Evolutionary conservation across 2,113 vertebrate genomes (phyloP).

Genomic region (Rhodinocichla rosea): DNA sequence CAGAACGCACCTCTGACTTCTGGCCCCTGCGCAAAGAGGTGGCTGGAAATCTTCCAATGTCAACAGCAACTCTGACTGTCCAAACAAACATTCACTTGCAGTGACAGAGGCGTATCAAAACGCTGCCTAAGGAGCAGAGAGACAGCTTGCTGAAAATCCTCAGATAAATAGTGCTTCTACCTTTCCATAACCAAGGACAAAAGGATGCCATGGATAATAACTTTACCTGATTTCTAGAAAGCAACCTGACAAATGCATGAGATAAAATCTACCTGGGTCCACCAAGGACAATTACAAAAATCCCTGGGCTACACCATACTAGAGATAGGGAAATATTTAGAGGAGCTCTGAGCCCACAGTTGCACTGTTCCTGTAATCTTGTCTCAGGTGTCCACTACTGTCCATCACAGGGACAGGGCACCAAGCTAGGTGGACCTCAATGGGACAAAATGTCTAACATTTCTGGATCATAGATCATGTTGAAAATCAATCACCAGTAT

Average conservation of each 20-base stretch:
- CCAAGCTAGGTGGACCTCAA: not conserved
- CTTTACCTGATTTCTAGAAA: not conserved
- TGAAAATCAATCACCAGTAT: not conserved
- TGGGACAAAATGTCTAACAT: not conserved
- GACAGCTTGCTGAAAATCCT: not conserved
- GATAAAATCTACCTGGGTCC: not conserved
- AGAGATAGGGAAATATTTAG: not conserved
- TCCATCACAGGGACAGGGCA: not conserved
- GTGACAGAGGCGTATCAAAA: accelerated
- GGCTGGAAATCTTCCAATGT: not conserved
- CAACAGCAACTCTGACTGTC: not conserved
- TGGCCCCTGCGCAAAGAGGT: not conserved
- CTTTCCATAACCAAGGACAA: not conserved
- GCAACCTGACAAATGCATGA: not conserved
- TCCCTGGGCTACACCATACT: not conserved
- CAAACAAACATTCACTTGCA: not conserved
- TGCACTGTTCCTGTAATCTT: not conserved
- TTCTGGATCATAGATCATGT: not conserved
- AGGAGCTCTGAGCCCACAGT: not conserved
- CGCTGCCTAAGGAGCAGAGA: not conserved
- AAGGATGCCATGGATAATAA: not conserved
- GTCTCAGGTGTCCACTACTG: not conserved
- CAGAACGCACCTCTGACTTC: not conserved
- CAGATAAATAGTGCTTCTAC: not conserved
- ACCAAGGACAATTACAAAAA: not conserved